Percentiles rank a stretch among this genome's conserved stretches.
phyloP scores from a whole-genome alignment of 35 echinoderm and acorn worm genomes.

The Strongylocentrotus purpuratus region DNA sequence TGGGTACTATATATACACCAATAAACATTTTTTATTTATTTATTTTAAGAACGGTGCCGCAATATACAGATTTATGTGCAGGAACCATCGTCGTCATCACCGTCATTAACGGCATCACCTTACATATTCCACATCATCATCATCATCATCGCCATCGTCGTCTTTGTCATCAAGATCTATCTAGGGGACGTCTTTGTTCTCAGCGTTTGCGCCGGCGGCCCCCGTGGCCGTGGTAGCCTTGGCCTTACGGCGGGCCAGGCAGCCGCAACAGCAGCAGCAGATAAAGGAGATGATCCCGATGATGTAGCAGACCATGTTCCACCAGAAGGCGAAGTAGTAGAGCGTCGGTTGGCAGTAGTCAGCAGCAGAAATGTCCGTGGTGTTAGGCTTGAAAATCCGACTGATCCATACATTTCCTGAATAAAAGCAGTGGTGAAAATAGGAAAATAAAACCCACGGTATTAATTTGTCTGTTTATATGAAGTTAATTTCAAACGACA shows the following conservation, averaged over 20 bases:
- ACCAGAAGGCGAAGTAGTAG: constrained; percentile 98
- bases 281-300: constrained; percentile 62
- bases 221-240: background rate
- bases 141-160: too few relatives aligned
- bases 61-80: too few relatives aligned
- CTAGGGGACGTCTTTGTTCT: background rate
- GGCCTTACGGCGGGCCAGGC: background rate
- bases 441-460: too few relatives aligned
- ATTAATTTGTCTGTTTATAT: too few relatives aligned
- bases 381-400: constrained; percentile 62
- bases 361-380: background rate
- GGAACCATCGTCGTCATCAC: too few relatives aligned
- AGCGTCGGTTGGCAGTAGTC: constrained; percentile 73
- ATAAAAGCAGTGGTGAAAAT: background rate
- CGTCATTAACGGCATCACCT: background rate
- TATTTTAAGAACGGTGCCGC: too few relatives aligned
- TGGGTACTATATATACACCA: too few relatives aligned
- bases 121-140: too few relatives aligned
- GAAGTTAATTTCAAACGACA: too few relatives aligned
- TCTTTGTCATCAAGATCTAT: background rate
- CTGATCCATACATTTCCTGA: constrained; percentile 96
- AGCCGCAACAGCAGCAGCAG: constrained; percentile 81
- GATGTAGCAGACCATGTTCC: constrained; percentile 79
- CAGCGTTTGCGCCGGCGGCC: background rate
- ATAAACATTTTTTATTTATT: too few relatives aligned